Evolutionary conservation across 2,797 vertebrate species (phyloP).

Genomic region (Botia kubotai): DNA sequence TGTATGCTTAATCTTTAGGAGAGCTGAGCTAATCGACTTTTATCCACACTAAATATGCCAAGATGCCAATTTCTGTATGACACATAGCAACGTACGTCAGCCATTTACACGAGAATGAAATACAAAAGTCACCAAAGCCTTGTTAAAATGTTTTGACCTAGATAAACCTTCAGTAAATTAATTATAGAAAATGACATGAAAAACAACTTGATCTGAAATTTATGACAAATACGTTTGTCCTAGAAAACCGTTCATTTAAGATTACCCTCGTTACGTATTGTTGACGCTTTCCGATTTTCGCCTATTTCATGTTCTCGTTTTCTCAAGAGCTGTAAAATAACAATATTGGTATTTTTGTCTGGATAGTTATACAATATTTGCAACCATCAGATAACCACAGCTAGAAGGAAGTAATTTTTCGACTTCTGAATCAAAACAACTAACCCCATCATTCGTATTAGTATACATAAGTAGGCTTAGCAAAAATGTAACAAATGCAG

Average conservation of each 20-base stretch:
- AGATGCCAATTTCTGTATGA: background rate
- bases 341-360: background rate
- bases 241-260: background rate
- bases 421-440: background rate
- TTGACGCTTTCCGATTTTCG: background rate
- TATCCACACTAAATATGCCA: background rate
- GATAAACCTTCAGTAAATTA: background rate
- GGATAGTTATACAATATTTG: background rate
- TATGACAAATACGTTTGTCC: background rate
- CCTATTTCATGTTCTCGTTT: background rate
- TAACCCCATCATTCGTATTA: background rate
- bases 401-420: too few relatives aligned
- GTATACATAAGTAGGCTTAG: background rate
- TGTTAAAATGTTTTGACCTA: background rate
- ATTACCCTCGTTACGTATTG: background rate
- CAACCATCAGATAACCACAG: too few relatives aligned
- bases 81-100: background rate
- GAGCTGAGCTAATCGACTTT: background rate
- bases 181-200: background rate
- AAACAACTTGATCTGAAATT: background rate
- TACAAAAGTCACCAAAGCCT: background rate
- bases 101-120: background rate
- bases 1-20: too few relatives aligned
- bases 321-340: background rate
- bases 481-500: too few relatives aligned